Evolutionary conservation across 2,113 vertebrate species (phyloP).

Genomic region (Notothenia rossii): DNA sequence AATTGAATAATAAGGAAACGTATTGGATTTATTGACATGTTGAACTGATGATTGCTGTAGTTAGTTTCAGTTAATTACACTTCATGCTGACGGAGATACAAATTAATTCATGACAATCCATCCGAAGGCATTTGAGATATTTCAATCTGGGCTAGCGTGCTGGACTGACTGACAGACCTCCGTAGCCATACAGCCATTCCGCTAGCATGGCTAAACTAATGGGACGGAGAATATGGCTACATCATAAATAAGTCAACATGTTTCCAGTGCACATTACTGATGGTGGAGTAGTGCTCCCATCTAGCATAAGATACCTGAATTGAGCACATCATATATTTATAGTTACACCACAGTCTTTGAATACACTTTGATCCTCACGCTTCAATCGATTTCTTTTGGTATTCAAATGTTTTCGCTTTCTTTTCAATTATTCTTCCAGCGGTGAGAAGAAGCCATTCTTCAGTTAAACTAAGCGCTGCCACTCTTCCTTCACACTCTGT

Average conservation of each 20-base stretch:
- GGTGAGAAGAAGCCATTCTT: conserved; percentile 27
- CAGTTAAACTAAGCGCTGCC: conserved; percentile 36
- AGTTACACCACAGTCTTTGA: conserved; percentile 14
- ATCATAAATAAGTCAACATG: conserved; percentile 48
- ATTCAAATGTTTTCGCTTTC: background rate
- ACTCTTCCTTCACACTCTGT: conserved; percentile 29
- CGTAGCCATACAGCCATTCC: background rate
- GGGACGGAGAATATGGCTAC: background rate
- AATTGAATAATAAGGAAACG: too few species aligned
- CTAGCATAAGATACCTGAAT: conserved; percentile 15
- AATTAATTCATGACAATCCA: background rate
- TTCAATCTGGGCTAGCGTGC: background rate
- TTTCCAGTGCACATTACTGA: conserved; percentile 29
- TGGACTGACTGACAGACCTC: background rate
- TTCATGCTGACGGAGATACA: too few species aligned
- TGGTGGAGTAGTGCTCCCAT: conserved; percentile 4
- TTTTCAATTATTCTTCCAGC: conserved; percentile 35
- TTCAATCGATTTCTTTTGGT: background rate
- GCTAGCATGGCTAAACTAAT: background rate
- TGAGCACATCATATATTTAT: conserved; percentile 37
- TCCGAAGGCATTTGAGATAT: background rate
- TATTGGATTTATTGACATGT: too few species aligned
- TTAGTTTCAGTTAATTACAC: background rate
- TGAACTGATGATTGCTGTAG: too few species aligned
- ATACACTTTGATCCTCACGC: conserved; percentile 11